Conservation (phyloP, 2,797 vertebrate genomes). For the Tapera naevia region DNA sequence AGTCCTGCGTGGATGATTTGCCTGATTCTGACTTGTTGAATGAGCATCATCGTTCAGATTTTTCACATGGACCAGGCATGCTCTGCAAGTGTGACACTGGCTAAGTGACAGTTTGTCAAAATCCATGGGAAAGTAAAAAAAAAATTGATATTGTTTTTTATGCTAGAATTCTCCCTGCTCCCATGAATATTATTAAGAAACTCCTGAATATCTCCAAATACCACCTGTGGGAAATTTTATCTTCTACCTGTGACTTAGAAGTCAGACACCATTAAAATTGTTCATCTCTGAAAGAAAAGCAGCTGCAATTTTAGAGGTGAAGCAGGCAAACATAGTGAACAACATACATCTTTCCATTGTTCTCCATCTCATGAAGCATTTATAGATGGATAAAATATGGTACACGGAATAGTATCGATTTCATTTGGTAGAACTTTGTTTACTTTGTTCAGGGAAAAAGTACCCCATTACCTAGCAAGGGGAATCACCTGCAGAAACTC, state of each 20-base stretch:
- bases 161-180: not conserved
- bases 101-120: not conserved
- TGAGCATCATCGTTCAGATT: not conserved
- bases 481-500: not conserved
- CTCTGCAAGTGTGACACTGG: not conserved
- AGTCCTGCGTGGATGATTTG: not conserved
- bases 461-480: not conserved
- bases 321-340: not conserved
- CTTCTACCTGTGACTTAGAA: conserved; percentile 5
- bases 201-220: not conserved
- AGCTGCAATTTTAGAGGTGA: not conserved
- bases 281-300: not conserved
- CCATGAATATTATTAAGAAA: not conserved
- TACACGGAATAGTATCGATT: not conserved
- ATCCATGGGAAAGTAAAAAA: not conserved
- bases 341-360: not conserved
- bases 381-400: not conserved
- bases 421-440: not conserved
- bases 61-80: not conserved
- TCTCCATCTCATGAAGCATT: not conserved
- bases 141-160: not conserved
- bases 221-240: not conserved
- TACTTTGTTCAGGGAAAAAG: not conserved
- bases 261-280: not conserved
- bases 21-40: not conserved